Base-by-base conservation (phyloP, 1,140 invertebrate genomes). In the Macrostomum lignano region DNA sequence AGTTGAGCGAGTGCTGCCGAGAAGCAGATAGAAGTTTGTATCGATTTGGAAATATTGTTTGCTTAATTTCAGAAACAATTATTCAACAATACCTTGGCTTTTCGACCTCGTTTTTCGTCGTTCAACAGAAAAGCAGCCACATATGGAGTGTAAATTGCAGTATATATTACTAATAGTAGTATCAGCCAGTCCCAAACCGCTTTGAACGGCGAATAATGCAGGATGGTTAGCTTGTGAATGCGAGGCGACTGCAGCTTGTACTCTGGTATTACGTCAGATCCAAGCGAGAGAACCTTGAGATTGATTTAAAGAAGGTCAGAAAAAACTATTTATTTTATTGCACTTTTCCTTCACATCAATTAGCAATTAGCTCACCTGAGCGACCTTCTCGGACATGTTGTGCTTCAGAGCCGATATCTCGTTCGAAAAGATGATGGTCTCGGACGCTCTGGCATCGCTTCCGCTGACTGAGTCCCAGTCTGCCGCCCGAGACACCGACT, bases 101-200 rank as follows among this genome's bases (percentile, higher is more conserved):
- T 9, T 28, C 9, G 14, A 3, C 19, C 19, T 28, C 9, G 9
- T 31, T 21, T 21, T 19, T 23, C 47, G 40, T 88, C 79, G 47
- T 75, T 79, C 38, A 94, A 69, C 45, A 93, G 67, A 62, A 96
- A 96, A 37, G 86, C 84, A 33, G 86, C 88, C 19, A 86, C 79
- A 58, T 94, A 96, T 3, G 88, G 88, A 36, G 86, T 96, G 58
- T 91, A 86, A 57, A 98, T 88, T 52, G 91, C 86, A 37, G 91
- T 98, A 67, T 98, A 98, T 67, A 98, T 96, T 41, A 91, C 98
- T 47, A 98, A 69, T 64, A 81, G 82, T 37, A 96, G 68, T 56
- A 98, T 98, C 51, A 94, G 76, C 88, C 88, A 98, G 64, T 96
- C 88, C 86, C 88, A 98, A 49, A 84, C 79, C 40, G 82, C 79